Evolutionary conservation across 92 coral and sea anemone genomes (phyloP), one percentile per base, ranked within the genome.

Genomic region (Chrysogorgia sp.): DNA sequence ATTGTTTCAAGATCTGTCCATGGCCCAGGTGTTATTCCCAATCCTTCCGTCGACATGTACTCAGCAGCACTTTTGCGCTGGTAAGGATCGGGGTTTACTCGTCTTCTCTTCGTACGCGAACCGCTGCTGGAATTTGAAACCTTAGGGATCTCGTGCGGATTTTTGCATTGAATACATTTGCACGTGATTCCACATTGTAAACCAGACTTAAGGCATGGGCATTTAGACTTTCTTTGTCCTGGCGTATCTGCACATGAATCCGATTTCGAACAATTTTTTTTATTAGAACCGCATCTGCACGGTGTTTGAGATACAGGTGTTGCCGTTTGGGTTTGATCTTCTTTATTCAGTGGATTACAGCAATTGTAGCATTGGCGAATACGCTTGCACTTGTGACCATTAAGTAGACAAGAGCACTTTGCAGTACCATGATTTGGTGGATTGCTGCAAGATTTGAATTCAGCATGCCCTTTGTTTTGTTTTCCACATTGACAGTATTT

Each of bases 1-100:
- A 72, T 17, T 12, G 41, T 72, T 72, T 72, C 79, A 29, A 72
- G 9, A 72, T 72, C 79, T 50, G 34, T 72, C 66, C 79, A 72
- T 34, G 19, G 79, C 31, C 79, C 79, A 50, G 63, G 26, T 21
- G 79, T 25, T 24, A 72, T n/a, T 26, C 49, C 79, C 50, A 49
- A 72, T 7, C 63, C 63, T 40, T 68, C 55, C 5, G 21, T 17
- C n/a, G 30, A n/a, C 19, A 68, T 48, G 53, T 68, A 68, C 13
- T 68, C 57, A 19, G 23, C 29, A 19, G 55, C 76, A 19, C 57
- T 55, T 40, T 68, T 68, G 2, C 76, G 22, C 17, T 40, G 40
- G 76, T 34, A 68, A 3, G 76, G 76, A 40, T 68, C 63, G 1
- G 76, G 76, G 52, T 68, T 34, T 10, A 47, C 4, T 68, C 76